phyloP scores from a whole-genome alignment of 2,888 invertebrate species.

The Catocala fraxini region DNA sequence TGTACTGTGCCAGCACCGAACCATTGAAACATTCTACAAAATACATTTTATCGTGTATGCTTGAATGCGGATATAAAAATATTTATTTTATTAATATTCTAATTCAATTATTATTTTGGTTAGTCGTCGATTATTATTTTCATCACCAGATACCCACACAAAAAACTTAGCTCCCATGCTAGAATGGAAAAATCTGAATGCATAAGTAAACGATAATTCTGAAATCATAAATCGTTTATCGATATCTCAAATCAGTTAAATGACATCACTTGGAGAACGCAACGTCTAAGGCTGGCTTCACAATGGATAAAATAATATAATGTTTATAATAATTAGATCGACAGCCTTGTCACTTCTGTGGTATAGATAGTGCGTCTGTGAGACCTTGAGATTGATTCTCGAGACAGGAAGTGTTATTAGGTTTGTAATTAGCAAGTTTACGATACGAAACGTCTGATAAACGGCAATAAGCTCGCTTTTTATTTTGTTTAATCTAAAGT shows the following conservation, averaged over 20 bases:
- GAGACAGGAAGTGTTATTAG: no score
- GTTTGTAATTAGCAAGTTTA: no score
- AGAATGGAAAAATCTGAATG: slow-evolving; percentile 36
- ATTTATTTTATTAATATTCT: not conserved
- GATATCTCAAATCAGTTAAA: slow-evolving; percentile 42
- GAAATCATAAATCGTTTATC: slow-evolving; percentile 49
- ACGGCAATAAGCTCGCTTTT: no score
- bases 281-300: slow-evolving; percentile 34
- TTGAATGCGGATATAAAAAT: not conserved
- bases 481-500: no score
- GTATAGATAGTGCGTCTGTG: no score
- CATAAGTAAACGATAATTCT: slow-evolving; percentile 24
- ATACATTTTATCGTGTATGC: no score
- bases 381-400: no score
- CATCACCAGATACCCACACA: slow-evolving; percentile 20
- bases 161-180: slow-evolving; percentile 26
- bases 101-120: slow-evolving; percentile 5
- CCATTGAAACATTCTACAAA: no score
- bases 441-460: no score
- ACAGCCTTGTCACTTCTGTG: no score
- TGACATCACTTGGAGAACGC: slow-evolving; percentile 49
- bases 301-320: slow-evolving; percentile 1
- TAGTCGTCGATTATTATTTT: slow-evolving; percentile 15
- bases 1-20: no score
- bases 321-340: no score